These are phyloP conservation scores for cat (Felis catus) DNA, from an alignment of 2,113 vertebrate genomes.

Conservation along the genomic window DNA sequence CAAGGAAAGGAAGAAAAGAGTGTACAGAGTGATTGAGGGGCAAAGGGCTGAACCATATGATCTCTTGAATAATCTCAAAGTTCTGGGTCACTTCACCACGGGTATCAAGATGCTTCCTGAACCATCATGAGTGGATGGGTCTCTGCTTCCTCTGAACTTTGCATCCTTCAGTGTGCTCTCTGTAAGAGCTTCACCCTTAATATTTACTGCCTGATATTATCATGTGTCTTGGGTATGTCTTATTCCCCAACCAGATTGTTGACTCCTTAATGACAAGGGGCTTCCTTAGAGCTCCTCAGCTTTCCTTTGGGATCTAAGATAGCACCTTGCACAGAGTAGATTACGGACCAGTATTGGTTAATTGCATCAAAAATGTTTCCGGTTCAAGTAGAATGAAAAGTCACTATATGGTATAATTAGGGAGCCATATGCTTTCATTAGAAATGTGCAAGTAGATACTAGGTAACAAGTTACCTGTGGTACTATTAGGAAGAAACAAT, in stretches of 20 bases:
- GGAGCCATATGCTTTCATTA: not conserved
- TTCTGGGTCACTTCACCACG: not conserved
- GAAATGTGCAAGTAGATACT: not conserved
- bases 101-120: not conserved
- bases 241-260: not conserved
- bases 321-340: not conserved
- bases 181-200: not conserved
- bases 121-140: too few relatives aligned
- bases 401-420: not conserved
- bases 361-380: not conserved
- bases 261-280: not conserved
- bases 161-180: not conserved
- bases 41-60: not conserved
- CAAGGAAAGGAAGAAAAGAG: not conserved
- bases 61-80: not conserved
- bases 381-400: not conserved
- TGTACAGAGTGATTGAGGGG: not conserved
- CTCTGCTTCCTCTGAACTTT: not conserved
- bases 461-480: not conserved
- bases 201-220: not conserved
- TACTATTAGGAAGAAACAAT: not conserved
- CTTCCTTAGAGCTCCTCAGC: not conserved
- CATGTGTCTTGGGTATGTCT: not conserved
- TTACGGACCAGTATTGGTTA: not conserved
- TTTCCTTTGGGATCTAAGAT: not conserved